Conservation (phyloP, 2,113 vertebrate genomes). For the Irena cyanogastra region DNA sequence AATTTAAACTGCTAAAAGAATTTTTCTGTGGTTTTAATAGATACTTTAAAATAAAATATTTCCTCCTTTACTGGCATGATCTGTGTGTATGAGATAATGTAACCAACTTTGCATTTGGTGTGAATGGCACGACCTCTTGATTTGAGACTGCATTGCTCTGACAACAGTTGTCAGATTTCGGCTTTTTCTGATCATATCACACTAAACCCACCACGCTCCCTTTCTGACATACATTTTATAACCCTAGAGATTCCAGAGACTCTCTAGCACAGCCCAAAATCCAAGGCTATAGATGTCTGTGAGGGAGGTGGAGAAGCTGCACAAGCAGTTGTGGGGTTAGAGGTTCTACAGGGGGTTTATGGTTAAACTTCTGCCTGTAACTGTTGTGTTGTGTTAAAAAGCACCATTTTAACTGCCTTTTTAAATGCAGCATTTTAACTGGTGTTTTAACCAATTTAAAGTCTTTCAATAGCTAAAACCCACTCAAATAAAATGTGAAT, state of each 20-base stretch:
- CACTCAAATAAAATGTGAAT: not conserved
- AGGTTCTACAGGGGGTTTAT: not conserved
- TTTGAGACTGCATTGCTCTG: not conserved
- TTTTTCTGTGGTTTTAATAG: not conserved
- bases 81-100: not conserved
- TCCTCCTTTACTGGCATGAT: not conserved
- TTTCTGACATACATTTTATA: not conserved
- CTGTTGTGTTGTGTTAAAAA: not conserved
- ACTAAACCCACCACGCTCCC: rapidly evolving
- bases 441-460: not conserved
- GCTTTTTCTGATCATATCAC: not conserved
- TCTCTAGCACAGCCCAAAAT: not conserved
- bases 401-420: not conserved
- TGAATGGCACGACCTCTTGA: not conserved
- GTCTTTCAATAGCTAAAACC: not conserved
- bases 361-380: not conserved
- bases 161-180: not conserved
- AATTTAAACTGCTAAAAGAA: not conserved
- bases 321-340: not conserved
- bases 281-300: not conserved
- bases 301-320: not conserved
- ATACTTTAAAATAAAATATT: not conserved
- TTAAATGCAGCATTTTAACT: not conserved
- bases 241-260: not conserved
- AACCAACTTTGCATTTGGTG: not conserved